Conservation (phyloP, 2,797 vertebrate species). For the Megalops cyprinoides region DNA sequence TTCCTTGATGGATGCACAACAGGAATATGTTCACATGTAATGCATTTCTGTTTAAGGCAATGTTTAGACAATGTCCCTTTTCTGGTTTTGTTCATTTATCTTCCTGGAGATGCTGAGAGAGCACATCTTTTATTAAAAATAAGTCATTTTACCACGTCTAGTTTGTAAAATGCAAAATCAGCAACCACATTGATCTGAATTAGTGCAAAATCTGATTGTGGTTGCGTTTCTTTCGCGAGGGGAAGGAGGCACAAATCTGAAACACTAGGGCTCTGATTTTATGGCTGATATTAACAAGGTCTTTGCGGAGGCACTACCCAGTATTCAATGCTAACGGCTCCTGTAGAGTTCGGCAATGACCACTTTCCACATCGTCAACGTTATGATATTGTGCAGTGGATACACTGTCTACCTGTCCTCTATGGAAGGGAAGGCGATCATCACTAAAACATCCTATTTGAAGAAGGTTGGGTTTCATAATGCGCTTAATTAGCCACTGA, state of each 20-base stretch:
- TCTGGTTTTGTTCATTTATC: constrained; percentile 1
- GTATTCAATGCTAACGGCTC: neutral
- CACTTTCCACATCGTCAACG: neutral
- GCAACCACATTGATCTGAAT: constrained; percentile 30
- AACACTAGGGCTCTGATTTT: neutral
- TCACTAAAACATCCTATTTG: neutral
- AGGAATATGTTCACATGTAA: constrained; percentile 17
- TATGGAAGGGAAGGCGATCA: neutral
- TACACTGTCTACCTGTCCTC: neutral
- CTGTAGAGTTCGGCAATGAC: neutral
- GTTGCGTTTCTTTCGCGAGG: neutral
- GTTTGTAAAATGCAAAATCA: constrained; percentile 37
- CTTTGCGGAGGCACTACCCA: neutral
- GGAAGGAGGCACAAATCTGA: neutral
- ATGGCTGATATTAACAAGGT: constrained; percentile 13
- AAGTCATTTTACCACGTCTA: constrained; percentile 17
- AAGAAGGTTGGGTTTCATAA: neutral
- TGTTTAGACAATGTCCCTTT: constrained; percentile 27
- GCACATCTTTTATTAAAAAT: neutral
- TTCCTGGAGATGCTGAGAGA: constrained; percentile 24
- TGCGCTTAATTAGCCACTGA: too few relatives aligned
- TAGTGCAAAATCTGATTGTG: constrained; percentile 22
- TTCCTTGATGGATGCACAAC: neutral
- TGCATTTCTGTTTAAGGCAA: constrained; percentile 33
- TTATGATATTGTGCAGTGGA: neutral